Conservation (phyloP, 2,888 invertebrate genomes). For the Rhamnusium bicolor region DNA sequence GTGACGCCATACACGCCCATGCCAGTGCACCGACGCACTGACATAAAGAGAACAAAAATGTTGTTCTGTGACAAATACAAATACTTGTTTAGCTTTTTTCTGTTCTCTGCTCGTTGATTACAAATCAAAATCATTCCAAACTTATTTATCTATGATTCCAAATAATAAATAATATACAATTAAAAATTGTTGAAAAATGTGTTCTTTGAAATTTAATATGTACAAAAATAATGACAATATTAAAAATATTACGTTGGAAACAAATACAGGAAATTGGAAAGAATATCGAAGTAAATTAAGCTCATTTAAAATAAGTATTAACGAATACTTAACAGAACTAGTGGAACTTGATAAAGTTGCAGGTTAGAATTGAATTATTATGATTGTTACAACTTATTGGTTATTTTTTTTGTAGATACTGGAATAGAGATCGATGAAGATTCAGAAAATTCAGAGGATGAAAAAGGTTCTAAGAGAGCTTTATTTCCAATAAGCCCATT, state of each 20-base stretch:
- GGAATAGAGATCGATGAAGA: constrained; percentile 33
- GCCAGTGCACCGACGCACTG: no score
- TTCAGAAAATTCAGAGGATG: constrained; percentile 37
- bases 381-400: neutral
- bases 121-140: no score
- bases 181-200: constrained; percentile 32
- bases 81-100: no score
- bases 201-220: constrained; percentile 48
- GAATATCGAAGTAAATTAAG: constrained; percentile 49
- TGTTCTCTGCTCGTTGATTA: no score
- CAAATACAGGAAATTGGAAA: constrained; percentile 47
- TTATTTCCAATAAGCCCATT: constrained; percentile 30
- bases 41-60: no score
- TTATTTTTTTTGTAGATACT: constrained; percentile 18
- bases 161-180: no score
- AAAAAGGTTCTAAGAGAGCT: constrained; percentile 42
- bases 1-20: no score
- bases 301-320: constrained; percentile 50
- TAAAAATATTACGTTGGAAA: constrained; percentile 43
- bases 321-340: constrained; percentile 53
- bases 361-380: constrained; percentile 26
- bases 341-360: constrained; percentile 47
- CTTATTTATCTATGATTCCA: no score
- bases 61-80: no score
- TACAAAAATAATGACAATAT: constrained; percentile 40